These are phyloP conservation scores for Idaea dimidiata DNA, from an alignment of 2,888 invertebrate genomes.

Conservation along the genomic window DNA sequence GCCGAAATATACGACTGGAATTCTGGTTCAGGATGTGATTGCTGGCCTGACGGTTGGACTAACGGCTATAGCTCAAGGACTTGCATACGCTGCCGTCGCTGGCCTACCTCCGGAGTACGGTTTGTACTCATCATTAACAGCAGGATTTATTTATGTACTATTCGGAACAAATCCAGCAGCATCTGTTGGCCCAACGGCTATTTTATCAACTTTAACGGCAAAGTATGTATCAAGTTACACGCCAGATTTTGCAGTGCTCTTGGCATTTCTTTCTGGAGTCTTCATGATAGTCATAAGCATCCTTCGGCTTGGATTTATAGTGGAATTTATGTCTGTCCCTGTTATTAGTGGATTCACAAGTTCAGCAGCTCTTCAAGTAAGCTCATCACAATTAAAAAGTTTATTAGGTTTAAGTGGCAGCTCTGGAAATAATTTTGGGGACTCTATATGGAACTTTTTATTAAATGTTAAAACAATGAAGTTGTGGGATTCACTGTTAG, in stretches of 20 bases:
- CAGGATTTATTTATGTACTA: constrained; percentile 93
- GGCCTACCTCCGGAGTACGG: constrained; percentile 89
- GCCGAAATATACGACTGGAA: constrained; percentile 83
- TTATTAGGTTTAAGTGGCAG: constrained; percentile 84
- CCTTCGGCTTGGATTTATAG: constrained; percentile 88
- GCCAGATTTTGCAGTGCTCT: constrained; percentile 85
- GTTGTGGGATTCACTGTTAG: constrained; percentile 84
- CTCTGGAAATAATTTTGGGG: constrained; percentile 83
- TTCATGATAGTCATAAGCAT: constrained; percentile 86
- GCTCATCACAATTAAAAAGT: constrained; percentile 88
- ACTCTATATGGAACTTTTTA: constrained; percentile 82
- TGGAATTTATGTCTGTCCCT: constrained; percentile 92
- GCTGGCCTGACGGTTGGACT: constrained; percentile 92
- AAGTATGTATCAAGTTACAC: constrained; percentile 82
- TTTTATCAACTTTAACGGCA: constrained; percentile 90
- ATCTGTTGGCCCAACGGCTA: constrained; percentile 92
- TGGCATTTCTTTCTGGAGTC: constrained; percentile 87
- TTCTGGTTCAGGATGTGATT: constrained; percentile 88
- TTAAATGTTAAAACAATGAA: constrained; percentile 79
- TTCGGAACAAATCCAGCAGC: constrained; percentile 91
- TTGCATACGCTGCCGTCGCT: constrained; percentile 89
- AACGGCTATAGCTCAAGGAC: constrained; percentile 91
- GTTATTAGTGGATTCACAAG: constrained; percentile 92
- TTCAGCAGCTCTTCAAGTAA: constrained; percentile 91
- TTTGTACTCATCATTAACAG: constrained; percentile 93